These are phyloP conservation scores for Pipra filicauda DNA, from an alignment of 2,113 vertebrate genomes.

Conservation along the genomic window DNA sequence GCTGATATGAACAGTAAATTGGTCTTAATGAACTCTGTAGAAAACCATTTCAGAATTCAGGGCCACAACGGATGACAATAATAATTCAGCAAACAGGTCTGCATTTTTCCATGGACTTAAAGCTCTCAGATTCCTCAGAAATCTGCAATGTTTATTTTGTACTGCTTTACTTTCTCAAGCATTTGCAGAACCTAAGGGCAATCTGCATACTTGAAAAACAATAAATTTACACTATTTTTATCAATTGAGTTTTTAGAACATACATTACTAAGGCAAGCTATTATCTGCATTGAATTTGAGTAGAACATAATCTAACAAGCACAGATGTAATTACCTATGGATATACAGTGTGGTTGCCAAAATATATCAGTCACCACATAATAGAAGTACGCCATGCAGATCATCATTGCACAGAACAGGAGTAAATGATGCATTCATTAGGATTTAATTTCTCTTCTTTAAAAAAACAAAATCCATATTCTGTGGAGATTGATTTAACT, in stretches of 20 bases:
- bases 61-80: not conserved
- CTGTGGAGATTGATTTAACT: slow-evolving; percentile 28
- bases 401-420: slow-evolving; percentile 57
- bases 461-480: not conserved
- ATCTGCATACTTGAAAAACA: slow-evolving; percentile 44
- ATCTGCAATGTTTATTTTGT: not conserved
- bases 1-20: slow-evolving; percentile 4
- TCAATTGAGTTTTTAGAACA: not conserved
- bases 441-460: slow-evolving; percentile 25
- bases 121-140: not conserved
- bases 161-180: slow-evolving; percentile 14
- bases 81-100: not conserved
- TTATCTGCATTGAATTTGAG: not conserved
- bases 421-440: slow-evolving; percentile 55
- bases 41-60: slow-evolving; percentile 20
- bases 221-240: not conserved
- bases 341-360: slow-evolving; percentile 68
- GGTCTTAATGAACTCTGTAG: slow-evolving; percentile 15
- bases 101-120: not conserved
- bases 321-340: slow-evolving; percentile 56
- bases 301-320: not conserved
- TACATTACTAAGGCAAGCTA: not conserved
- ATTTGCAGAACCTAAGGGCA: slow-evolving; percentile 9
- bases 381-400: slow-evolving; percentile 62
- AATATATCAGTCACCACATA: slow-evolving; percentile 47